A percentile compares a stretch with the other conserved stretches of the same genome.
Conservation (phyloP, 2,113 vertebrate genomes). For the Cynocephalus volans region DNA sequence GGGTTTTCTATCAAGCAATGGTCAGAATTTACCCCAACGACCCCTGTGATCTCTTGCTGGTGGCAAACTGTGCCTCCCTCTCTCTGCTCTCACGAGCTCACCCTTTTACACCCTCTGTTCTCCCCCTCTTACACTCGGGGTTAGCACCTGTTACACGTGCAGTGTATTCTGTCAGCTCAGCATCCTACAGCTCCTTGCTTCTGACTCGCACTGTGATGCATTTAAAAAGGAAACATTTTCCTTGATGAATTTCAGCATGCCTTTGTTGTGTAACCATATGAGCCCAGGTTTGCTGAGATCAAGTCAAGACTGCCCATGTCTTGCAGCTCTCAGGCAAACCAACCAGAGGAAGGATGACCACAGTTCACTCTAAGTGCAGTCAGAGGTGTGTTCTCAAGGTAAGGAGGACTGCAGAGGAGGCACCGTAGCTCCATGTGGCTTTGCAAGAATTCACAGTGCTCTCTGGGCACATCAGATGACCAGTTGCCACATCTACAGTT, state of each 20-base stretch:
- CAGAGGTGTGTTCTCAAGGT: background rate
- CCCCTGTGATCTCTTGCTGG: background rate
- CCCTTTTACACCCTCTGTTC: background rate
- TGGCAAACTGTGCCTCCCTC: background rate
- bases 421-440: no score
- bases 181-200: background rate
- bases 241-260: background rate
- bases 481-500: background rate
- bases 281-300: background rate
- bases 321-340: background rate
- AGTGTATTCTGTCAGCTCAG: background rate
- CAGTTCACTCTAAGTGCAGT: background rate
- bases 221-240: background rate
- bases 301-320: background rate
- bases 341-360: background rate
- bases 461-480: no score
- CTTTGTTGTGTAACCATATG: background rate
- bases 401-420: no score
- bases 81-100: background rate
- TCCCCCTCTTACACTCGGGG: background rate
- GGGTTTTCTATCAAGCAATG: background rate
- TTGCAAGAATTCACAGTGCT: background rate
- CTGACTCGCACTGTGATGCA: background rate
- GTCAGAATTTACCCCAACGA: background rate
- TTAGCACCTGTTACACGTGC: background rate